Base-by-base conservation (phyloP, 1,140 invertebrate species). In the Drosophila sproati region DNA sequence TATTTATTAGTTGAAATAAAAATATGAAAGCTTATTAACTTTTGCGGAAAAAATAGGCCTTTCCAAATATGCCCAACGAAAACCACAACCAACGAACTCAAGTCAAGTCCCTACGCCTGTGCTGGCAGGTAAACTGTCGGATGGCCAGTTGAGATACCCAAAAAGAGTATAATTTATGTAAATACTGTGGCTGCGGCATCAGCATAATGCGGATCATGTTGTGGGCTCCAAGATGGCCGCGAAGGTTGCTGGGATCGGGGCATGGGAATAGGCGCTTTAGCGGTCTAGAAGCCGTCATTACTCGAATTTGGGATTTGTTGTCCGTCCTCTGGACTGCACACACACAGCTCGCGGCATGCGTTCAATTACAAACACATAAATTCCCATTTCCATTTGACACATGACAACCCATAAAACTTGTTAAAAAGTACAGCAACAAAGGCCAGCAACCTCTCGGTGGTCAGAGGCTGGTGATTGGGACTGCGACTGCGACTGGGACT, bases 311-410 rank as follows among this genome's bases (percentile, higher is more conserved):
- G 55, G 60, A 71, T 76, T 71, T 56, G 48, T 70, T 63, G 61
- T 20, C 57, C 59, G 20, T 72, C 7, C 39, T 39, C 41, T 59
- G 62, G 10, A 61, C 35, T 20, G 41, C 61, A 55, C 64, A 75
- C 39, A n/a, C 39, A 43, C 39, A 43, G 67, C 80, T 81, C 77
- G 83, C 80, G 80, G 73, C 77, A 72, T 66, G 79, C 78, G 79
- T 91, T 90, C 89, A 91, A 91, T 91, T 91, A 91, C 90, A 91
- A 91, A 91, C 80, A 79, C 90, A 90, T 91, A 91, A 91, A 91
- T 91, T 91, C 76, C 78, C 79, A 87, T 90, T 91, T 91, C 86
- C 90, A 91, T 91, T 90, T 91, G 90, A 91, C 90, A 91, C 90
- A 91, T 91, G 90, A 91, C 90, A 91, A 87, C 77, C 82, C 80